Conservation (phyloP, 2,797 vertebrate genomes). For the Rachycentron canadum region DNA sequence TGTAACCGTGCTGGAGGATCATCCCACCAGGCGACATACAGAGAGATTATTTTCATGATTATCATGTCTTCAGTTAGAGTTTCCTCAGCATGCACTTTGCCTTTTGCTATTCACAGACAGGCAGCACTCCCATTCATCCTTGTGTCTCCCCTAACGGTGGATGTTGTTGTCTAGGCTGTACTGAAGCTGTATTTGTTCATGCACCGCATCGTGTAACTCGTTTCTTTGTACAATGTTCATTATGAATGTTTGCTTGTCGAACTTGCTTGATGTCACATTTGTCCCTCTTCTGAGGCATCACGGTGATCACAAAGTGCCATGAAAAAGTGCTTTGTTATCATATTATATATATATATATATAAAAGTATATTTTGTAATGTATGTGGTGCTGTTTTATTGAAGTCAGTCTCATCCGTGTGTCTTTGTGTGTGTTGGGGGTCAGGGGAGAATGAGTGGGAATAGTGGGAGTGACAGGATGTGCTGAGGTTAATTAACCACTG, state of each 20-base stretch:
- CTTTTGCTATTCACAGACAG: conserved; percentile 25
- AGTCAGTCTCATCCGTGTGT: conserved; percentile 63
- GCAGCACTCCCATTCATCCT: conserved; percentile 14
- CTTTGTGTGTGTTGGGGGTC: conserved; percentile 26
- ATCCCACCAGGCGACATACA: conserved; percentile 8
- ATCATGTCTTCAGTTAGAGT: neutral
- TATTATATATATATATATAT: conserved; percentile 64
- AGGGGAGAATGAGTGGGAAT: neutral
- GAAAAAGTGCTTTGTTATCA: conserved; percentile 82
- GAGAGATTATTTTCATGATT: conserved; percentile 16
- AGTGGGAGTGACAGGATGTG: conserved; percentile 43
- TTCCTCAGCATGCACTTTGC: conserved; percentile 29
- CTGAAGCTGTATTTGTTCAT: conserved; percentile 64
- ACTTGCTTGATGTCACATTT: conserved; percentile 71
- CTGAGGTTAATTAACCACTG: conserved; percentile 73
- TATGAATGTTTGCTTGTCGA: conserved; percentile 71
- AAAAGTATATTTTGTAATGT: conserved; percentile 85
- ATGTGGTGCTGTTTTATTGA: conserved; percentile 72
- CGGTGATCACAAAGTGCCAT: conserved; percentile 85
- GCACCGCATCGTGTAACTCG: conserved; percentile 50
- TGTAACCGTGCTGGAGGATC: conserved; percentile 32
- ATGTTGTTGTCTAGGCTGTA: conserved; percentile 62
- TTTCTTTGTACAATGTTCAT: conserved; percentile 70
- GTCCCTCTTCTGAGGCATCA: conserved; percentile 65
- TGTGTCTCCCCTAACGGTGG: conserved; percentile 54